These are phyloP conservation scores for Plusia festucae DNA, from an alignment of 2,888 invertebrate species.

Conservation along the genomic window DNA sequence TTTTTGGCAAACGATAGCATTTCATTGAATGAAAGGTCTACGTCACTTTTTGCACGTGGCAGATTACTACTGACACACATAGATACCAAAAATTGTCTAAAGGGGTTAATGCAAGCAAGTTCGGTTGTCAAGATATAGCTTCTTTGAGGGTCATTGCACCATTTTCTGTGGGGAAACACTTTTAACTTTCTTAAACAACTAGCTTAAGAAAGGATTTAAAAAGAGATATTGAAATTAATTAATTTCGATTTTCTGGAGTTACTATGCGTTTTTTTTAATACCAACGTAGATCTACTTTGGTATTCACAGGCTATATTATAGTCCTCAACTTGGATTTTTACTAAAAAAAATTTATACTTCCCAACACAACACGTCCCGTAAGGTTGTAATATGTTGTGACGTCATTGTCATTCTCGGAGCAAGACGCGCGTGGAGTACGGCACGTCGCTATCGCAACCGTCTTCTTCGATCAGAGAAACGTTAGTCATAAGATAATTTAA, in stretches of 20 bases:
- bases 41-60: conserved; percentile 41
- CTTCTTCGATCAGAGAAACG: not conserved
- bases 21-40: conserved; percentile 7
- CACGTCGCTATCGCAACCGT: not conserved
- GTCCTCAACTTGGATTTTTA: too few relatives aligned
- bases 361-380: not conserved
- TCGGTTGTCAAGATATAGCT: conserved; percentile 1
- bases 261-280: not conserved
- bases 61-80: conserved; percentile 24
- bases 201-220: not conserved
- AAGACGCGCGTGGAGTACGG: not conserved
- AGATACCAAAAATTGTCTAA: conserved; percentile 26
- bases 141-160: not conserved
- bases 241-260: not conserved
- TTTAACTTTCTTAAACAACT: not conserved
- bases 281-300: too few relatives aligned
- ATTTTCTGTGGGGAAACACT: not conserved
- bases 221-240: too few relatives aligned
- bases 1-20: too few relatives aligned
- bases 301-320: too few relatives aligned
- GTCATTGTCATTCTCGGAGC: not conserved
- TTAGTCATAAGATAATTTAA: not conserved
- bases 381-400: not conserved
- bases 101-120: conserved; percentile 26
- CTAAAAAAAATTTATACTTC: too few relatives aligned